A percentile compares a stretch with the other conserved stretches of the same genome.
Conservation (phyloP, 2,113 vertebrate species). For the Microcebus tavaratra region DNA sequence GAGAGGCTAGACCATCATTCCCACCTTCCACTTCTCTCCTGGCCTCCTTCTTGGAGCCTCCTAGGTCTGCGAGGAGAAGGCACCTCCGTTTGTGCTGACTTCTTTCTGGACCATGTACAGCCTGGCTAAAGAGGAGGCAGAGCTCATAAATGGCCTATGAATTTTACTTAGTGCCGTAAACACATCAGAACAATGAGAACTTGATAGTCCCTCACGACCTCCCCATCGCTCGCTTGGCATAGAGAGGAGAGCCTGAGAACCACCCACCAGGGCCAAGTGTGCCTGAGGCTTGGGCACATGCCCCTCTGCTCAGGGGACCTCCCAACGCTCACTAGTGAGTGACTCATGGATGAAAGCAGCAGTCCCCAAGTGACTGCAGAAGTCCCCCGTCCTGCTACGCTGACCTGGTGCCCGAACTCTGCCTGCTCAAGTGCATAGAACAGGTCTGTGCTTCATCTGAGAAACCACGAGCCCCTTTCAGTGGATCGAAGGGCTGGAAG, state of each 20-base stretch:
- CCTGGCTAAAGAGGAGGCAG: not conserved
- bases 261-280: not conserved
- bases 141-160: not conserved
- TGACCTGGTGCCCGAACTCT: not conserved
- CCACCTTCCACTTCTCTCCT: not conserved
- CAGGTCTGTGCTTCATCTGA: not conserved
- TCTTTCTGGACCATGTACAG: not conserved
- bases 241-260: not conserved
- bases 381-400: not conserved
- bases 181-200: constrained; percentile 44
- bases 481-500: not conserved
- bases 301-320: not conserved
- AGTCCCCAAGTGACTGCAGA: not conserved
- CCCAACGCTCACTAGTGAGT: not conserved
- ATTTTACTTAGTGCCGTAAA: constrained; percentile 49
- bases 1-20: not conserved
- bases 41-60: not conserved
- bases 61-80: not conserved
- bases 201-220: not conserved
- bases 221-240: not conserved
- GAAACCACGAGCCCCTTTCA: not conserved
- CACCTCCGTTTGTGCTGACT: not conserved
- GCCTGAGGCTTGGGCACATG: not conserved
- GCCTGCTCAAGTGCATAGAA: not conserved
- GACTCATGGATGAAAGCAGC: not conserved